A percentile compares a stretch with the other conserved stretches of the same genome.
These are phyloP conservation scores for Isaurus tuberculatus DNA, from an alignment of 92 coral and sea anemone genomes.

Conservation along the genomic window DNA sequence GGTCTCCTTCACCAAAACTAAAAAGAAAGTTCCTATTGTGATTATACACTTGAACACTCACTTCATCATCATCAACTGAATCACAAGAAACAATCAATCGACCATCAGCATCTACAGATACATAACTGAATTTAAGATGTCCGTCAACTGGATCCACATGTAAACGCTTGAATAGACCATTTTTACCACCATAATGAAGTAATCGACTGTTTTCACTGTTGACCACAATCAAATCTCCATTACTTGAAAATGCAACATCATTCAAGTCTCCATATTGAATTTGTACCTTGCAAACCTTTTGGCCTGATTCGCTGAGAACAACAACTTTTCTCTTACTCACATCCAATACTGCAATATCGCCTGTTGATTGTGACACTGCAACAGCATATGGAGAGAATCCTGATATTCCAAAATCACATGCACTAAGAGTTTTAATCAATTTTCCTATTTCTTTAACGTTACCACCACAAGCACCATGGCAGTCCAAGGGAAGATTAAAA, in stretches of 20 bases:
- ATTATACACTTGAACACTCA: conserved; percentile 17
- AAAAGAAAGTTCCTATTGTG: conserved; percentile 22
- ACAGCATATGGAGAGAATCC: conserved; percentile 42
- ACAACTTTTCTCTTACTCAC: conserved; percentile 26
- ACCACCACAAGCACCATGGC: conserved; percentile 38
- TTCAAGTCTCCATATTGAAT: conserved; percentile 39
- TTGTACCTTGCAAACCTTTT: conserved; percentile 35
- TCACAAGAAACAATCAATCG: conserved; percentile 28
- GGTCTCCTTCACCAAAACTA: conserved; percentile 35
- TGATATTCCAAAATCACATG: conserved; percentile 33
- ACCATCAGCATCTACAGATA: conserved; percentile 33
- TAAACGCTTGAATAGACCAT: conserved; percentile 16
- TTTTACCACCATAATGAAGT: conserved; percentile 35
- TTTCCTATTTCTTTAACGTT: background rate
- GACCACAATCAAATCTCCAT: conserved; percentile 41
- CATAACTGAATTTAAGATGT: background rate
- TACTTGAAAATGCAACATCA: conserved; percentile 31
- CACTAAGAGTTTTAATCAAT: conserved; percentile 11
- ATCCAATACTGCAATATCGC: conserved; percentile 34
- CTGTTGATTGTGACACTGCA: conserved; percentile 37
- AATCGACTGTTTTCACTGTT: conserved; percentile 37
- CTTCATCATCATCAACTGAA: background rate
- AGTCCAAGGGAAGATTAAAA: background rate
- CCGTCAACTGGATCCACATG: conserved; percentile 15
- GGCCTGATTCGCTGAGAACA: conserved; percentile 1